Conservation (phyloP, 1,140 invertebrate species). For the Eriocheir sinensis region DNA sequence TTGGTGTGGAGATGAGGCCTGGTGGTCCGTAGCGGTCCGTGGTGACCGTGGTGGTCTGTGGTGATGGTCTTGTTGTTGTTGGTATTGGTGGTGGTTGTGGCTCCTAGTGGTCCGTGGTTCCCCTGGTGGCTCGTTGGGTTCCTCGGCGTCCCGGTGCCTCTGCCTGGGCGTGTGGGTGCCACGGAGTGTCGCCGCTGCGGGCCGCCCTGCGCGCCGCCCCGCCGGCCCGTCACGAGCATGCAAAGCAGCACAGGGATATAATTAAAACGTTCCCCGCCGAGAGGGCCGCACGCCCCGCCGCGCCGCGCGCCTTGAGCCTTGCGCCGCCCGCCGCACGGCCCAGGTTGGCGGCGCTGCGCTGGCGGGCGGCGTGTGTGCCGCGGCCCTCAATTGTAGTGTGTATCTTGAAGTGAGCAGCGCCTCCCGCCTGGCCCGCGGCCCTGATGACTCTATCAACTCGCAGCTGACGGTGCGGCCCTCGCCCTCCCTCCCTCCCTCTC, state of each 20-base stretch:
- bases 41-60: no score
- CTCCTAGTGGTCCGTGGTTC: neutral
- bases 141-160: neutral
- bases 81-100: neutral
- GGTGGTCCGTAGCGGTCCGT: no score
- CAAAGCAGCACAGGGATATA: conserved; percentile 53
- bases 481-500: neutral
- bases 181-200: neutral
- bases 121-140: neutral
- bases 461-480: conserved; percentile 45
- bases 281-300: neutral
- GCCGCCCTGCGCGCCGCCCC: neutral
- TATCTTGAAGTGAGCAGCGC: conserved; percentile 57
- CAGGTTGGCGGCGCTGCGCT: neutral
- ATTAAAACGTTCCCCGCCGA: conserved; percentile 37
- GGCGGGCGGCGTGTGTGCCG: neutral
- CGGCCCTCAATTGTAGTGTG: conserved; percentile 50
- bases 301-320: neutral
- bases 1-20: no score
- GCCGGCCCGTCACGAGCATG: conserved; percentile 54
- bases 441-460: conserved; percentile 57
- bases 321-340: neutral
- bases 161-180: neutral
- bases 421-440: conserved; percentile 34
- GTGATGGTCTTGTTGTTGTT: neutral